Conservation (phyloP, 2,113 vertebrate species). For the Marmota monax region DNA sequence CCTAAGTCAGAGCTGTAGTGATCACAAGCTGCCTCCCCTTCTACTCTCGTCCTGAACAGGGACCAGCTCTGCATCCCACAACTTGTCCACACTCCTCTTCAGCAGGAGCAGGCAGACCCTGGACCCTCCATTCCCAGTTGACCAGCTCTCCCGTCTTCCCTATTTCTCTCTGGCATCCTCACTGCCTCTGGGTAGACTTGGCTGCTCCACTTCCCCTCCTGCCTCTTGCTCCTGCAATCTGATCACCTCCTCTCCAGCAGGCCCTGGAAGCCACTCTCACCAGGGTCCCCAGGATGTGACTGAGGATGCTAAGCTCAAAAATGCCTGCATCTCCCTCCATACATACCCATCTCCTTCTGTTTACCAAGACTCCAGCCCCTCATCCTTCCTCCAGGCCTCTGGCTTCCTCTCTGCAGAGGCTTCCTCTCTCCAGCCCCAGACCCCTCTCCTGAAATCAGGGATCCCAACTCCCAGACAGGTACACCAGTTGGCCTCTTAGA, state of each 20-base stretch:
- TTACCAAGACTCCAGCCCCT: background rate
- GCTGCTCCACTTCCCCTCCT: background rate
- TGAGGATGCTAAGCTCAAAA: background rate
- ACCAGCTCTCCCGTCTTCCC: no score
- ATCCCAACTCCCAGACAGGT: background rate
- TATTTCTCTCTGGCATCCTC: background rate
- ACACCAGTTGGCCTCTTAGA: background rate
- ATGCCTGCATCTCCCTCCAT: background rate
- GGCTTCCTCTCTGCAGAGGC: no score
- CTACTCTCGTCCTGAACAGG: background rate
- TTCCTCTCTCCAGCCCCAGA: background rate
- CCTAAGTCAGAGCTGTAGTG: background rate
- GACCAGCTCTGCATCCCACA: background rate
- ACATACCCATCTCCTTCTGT: accelerated
- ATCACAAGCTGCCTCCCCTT: no score
- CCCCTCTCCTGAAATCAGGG: background rate
- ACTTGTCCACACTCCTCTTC: background rate
- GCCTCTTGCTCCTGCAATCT: background rate
- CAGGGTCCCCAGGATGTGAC: background rate
- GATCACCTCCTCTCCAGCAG: background rate
- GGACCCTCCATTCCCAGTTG: background rate
- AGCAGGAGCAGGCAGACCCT: background rate
- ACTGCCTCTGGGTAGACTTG: background rate
- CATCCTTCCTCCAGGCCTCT: background rate
- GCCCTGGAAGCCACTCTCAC: background rate